A percentile compares a stretch with the other conserved stretches of the same genome.
Conservation (phyloP, 2,797 vertebrate species). For the Crotalus adamanteus region DNA sequence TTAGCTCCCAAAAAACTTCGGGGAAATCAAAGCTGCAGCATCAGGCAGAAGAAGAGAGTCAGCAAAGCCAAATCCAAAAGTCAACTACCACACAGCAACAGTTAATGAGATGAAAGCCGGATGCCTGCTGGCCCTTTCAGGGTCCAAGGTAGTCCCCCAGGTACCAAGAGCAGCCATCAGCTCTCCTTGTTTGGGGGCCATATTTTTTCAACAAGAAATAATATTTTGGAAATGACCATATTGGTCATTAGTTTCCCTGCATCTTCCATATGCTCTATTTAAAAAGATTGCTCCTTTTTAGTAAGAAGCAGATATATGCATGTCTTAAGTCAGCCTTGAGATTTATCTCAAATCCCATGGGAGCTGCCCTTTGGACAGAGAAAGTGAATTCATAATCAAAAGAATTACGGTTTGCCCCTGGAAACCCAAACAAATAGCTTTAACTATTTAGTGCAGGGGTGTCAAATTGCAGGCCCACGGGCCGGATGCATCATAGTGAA, state of each 20-base stretch:
- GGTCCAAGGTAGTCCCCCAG: too few relatives aligned
- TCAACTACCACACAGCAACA: background rate
- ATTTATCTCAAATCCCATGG: background rate
- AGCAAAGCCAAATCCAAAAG: background rate
- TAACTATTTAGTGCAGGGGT: background rate
- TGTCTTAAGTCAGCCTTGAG: background rate
- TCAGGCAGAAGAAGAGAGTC: background rate
- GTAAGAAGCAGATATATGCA: background rate
- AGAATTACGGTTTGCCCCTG: background rate
- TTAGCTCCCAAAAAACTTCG: background rate
- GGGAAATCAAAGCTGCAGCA: background rate
- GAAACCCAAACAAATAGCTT: background rate
- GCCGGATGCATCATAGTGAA: too few relatives aligned
- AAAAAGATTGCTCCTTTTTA: background rate
- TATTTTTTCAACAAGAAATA: background rate
- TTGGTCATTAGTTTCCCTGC: background rate
- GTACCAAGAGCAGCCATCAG: background rate
- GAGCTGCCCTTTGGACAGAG: background rate
- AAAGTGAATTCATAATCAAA: background rate
- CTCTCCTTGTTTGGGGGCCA: background rate
- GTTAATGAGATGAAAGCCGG: background rate
- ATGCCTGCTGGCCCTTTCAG: background rate
- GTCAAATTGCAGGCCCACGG: too few relatives aligned
- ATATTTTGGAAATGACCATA: background rate
- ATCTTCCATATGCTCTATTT: background rate